phyloP scores from a whole-genome alignment of 2,113 vertebrate genomes.

The Scomber japonicus region DNA sequence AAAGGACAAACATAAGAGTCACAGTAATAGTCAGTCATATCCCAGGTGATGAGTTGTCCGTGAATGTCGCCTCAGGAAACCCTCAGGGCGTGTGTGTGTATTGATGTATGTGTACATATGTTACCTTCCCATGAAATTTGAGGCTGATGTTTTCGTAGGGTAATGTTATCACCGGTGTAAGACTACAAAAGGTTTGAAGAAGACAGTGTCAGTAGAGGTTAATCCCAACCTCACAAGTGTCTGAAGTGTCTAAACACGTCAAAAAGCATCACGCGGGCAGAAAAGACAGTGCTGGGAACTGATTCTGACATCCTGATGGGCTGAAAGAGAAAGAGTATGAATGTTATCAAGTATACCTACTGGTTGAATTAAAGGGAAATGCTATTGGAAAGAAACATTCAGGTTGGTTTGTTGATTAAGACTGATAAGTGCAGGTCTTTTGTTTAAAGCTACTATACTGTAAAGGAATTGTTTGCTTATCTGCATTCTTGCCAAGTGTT shows the following conservation, averaged over 20 bases:
- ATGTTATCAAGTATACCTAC: background rate
- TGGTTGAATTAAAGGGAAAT: background rate
- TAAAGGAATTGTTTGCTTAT: too few species aligned
- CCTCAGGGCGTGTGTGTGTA: constrained; percentile 8
- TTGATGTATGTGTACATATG: constrained; percentile 15
- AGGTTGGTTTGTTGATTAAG: background rate
- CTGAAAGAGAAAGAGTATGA: background rate
- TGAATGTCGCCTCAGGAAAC: constrained; percentile 29
- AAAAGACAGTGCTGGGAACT: background rate
- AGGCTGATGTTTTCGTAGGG: constrained; percentile 23
- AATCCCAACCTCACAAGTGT: constrained; percentile 3
- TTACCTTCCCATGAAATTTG: constrained; percentile 14
- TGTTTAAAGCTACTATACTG: background rate
- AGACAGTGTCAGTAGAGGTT: constrained; percentile 15
- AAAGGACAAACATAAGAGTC: background rate
- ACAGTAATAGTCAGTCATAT: constrained; percentile 3
- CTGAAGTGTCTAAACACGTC: background rate
- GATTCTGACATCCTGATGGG: background rate
- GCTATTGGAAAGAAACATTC: background rate
- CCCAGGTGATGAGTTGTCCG: constrained; percentile 3
- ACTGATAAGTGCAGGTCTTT: too few species aligned
- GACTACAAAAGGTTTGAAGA: constrained; percentile 7
- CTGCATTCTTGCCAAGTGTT: background rate
- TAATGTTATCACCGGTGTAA: constrained; percentile 13
- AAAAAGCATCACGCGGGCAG: background rate